Evolutionary conservation across 2,888 invertebrate species (phyloP), one percentile per base, ranked within the genome.

Genomic region (Cataglyphis cursor): DNA sequence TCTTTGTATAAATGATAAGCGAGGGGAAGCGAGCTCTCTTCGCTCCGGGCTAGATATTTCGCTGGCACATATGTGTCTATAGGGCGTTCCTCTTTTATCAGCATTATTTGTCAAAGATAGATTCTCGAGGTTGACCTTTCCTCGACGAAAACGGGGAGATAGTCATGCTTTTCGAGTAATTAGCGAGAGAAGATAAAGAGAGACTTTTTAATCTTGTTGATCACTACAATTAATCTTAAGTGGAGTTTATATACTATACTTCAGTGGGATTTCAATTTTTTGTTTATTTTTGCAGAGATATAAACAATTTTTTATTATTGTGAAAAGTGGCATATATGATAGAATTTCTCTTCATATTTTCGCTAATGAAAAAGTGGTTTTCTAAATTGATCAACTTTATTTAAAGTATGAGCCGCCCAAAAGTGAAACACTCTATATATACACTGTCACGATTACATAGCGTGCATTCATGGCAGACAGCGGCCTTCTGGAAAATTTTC

Each of bases 401-500:
- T 66, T 41, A 15, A 78, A 59, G 44, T 41, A 59, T 44, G 70
- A 70, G 35, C 8, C n/a, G 31, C 35, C 35, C 21, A 70, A 31
- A 70, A 35, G 12, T 61, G 44, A 31, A 48, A 80, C 59, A 24
- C 18, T 59, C 3, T 68, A 10, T 68, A 61, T 48, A 59, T 35
- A 59, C 0, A 38, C 24, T 4, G 35, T 12, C 38, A 41, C 8
- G 68, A 74, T 81, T 74, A 66, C 35, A 12, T 35, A 18, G 21
- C 59, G 38, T 41, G 31, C 38, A 75, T 35, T 31, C 61, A 62
- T 3, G 64, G 21, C 28, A 44, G 57, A 57, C 59, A 61, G 75
- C 38, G 70, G 73, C 83, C 87, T 88, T 88, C 76, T 86, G 74
- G 59, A 66, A 87, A 88, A 76, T 89, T 89, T 88, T 86, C 76